These are phyloP conservation scores for Euproctis similis DNA, from an alignment of 2,888 invertebrate species.

Conservation along the genomic window DNA sequence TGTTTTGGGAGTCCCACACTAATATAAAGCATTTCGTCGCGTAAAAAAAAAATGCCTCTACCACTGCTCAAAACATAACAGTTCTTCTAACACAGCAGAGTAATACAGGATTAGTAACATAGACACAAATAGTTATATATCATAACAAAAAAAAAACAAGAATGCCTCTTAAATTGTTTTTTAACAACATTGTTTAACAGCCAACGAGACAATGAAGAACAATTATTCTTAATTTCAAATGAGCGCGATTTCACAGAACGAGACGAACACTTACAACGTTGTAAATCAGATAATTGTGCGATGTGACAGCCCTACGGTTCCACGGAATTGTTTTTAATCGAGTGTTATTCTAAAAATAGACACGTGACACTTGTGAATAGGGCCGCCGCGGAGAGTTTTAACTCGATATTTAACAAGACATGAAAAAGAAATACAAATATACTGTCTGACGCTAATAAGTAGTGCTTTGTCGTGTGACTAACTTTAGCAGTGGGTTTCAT, in stretches of 20 bases:
- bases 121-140: conserved; percentile 8
- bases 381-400: conserved; percentile 19
- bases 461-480: too few species aligned
- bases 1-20: too few species aligned
- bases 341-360: conserved; percentile 56
- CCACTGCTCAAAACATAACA: too few species aligned
- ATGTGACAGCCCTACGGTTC: conserved; percentile 50
- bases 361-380: conserved; percentile 14
- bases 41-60: too few species aligned
- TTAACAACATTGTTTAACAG: conserved; percentile 34
- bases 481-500: too few species aligned
- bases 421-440: too few species aligned
- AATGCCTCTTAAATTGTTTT: conserved; percentile 25
- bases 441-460: too few species aligned
- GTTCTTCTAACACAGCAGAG: too few species aligned
- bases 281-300: conserved; percentile 63
- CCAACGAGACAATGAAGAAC: conserved; percentile 39
- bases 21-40: too few species aligned
- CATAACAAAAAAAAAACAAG: conserved; percentile 18
- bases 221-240: conserved; percentile 54
- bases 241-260: conserved; percentile 47
- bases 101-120: too few species aligned
- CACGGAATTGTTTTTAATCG: conserved; percentile 67
- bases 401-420: too few species aligned
- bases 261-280: conserved; percentile 24